phyloP scores from a whole-genome alignment of 2,797 vertebrate genomes.

The Aeoliscus strigatus region DNA sequence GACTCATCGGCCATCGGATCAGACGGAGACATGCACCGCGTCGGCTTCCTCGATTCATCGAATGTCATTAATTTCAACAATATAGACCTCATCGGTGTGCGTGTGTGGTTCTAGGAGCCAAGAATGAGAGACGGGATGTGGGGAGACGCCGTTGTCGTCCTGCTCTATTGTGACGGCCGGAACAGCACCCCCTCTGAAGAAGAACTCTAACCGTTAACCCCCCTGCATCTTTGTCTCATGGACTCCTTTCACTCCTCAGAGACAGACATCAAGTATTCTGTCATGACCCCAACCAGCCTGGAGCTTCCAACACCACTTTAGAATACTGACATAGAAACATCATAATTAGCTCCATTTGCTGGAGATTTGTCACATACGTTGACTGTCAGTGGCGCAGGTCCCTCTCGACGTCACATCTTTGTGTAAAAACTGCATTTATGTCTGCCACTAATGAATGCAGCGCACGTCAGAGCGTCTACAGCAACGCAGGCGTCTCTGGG shows the following conservation, averaged over 20 bases:
- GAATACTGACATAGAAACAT: background rate
- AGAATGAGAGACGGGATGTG: too few relatives aligned
- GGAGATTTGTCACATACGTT: too few relatives aligned
- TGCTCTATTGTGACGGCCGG: slow-evolving; percentile 22
- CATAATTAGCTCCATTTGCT: background rate
- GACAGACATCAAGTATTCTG: slow-evolving; percentile 47
- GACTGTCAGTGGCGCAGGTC: too few relatives aligned
- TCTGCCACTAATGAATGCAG: too few relatives aligned
- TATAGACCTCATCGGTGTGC: too few relatives aligned
- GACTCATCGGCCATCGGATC: slow-evolving; percentile 5
- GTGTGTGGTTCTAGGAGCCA: too few relatives aligned
- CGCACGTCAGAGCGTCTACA: too few relatives aligned
- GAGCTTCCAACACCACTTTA: background rate
- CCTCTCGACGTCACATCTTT: too few relatives aligned
- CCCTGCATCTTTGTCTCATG: background rate
- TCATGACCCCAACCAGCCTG: slow-evolving; percentile 7
- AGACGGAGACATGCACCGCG: too few relatives aligned
- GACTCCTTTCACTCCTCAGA: slow-evolving; percentile 31
- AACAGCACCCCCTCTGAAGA: slow-evolving; percentile 19
- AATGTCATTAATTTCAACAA: too few relatives aligned
- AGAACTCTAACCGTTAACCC: slow-evolving; percentile 6
- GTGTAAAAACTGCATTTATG: too few relatives aligned
- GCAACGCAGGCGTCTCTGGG: too few relatives aligned
- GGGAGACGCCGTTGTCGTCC: slow-evolving; percentile 17
- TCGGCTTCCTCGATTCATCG: slow-evolving; percentile 6